Conservation (phyloP, 1,140 invertebrate genomes). For the Pachyrhynchus sulphureomaculatus region DNA sequence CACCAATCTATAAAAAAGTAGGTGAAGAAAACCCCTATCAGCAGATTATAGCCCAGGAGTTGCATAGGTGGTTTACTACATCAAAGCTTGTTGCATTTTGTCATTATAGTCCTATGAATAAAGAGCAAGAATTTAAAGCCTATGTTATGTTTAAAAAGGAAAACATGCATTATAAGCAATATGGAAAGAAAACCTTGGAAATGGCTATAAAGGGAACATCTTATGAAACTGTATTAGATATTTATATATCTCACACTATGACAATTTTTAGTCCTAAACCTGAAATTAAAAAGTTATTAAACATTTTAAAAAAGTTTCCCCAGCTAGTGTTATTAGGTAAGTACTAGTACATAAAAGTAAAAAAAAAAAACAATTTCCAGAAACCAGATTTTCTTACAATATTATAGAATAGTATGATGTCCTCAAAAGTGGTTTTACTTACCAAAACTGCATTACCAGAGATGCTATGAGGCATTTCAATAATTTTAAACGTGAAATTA, state of each 20-base stretch:
- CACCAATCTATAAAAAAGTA: conserved; percentile 17
- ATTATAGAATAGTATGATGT: no score
- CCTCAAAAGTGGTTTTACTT: no score
- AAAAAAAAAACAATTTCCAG: background rate
- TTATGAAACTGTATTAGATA: conserved; percentile 59
- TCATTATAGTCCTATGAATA: conserved; percentile 67
- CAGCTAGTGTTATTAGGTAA: conserved; percentile 66
- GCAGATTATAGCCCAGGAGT: conserved; percentile 67
- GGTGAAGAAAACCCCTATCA: conserved; percentile 65
- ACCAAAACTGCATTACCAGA: no score
- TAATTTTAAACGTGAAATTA: no score
- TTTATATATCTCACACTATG: conserved; percentile 61
- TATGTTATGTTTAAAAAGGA: conserved; percentile 60
- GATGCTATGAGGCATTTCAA: no score
- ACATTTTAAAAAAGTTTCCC: conserved; percentile 62
- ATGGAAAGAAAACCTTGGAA: conserved; percentile 59
- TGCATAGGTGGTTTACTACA: conserved; percentile 65
- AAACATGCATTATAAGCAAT: conserved; percentile 66
- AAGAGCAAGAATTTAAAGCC: conserved; percentile 62
- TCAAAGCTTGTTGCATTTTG: conserved; percentile 70
- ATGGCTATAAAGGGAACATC: conserved; percentile 61
- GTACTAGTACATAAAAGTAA: background rate
- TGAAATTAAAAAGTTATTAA: conserved; percentile 58
- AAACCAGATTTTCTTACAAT: no score
- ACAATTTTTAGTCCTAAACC: conserved; percentile 65